Conservation (phyloP, 2,113 vertebrate genomes). For the Hirundichthys speculiger region DNA sequence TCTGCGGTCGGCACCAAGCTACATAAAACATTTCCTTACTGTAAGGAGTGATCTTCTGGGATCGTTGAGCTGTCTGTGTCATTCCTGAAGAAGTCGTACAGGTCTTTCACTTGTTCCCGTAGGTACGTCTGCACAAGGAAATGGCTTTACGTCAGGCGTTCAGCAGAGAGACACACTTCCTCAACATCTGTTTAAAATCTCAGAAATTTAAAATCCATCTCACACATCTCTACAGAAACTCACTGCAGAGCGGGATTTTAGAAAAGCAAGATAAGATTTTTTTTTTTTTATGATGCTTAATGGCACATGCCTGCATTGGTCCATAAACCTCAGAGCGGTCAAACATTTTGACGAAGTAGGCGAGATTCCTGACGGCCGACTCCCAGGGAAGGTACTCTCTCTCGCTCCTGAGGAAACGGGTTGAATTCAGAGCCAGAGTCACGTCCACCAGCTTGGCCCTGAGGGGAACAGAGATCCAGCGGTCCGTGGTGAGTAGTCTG, state of each 20-base stretch:
- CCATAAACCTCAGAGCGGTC: slow-evolving; percentile 90
- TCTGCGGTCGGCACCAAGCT: too few relatives aligned
- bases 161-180: slow-evolving; percentile 7
- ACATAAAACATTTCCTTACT: slow-evolving; percentile 82
- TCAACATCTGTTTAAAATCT: neutral
- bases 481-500: neutral
- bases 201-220: neutral
- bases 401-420: slow-evolving; percentile 82
- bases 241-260: too few relatives aligned
- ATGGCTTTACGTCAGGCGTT: neutral
- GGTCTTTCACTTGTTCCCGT: slow-evolving; percentile 71
- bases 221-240: neutral
- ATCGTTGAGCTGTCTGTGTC: fast-evolving
- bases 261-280: neutral
- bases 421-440: slow-evolving; percentile 85
- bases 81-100: slow-evolving; percentile 71
- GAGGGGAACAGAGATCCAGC: slow-evolving; percentile 7
- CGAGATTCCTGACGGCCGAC: slow-evolving; percentile 80
- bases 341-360: slow-evolving; percentile 89
- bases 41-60: slow-evolving; percentile 72
- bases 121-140: slow-evolving; percentile 83
- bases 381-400: slow-evolving; percentile 86
- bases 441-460: slow-evolving; percentile 80
- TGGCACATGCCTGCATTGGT: slow-evolving; percentile 83
- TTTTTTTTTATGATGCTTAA: too few relatives aligned